Evolutionary conservation across 2,888 invertebrate species (phyloP), one percentile per base, ranked within the genome.

Genomic region (Perithous albicinctus): DNA sequence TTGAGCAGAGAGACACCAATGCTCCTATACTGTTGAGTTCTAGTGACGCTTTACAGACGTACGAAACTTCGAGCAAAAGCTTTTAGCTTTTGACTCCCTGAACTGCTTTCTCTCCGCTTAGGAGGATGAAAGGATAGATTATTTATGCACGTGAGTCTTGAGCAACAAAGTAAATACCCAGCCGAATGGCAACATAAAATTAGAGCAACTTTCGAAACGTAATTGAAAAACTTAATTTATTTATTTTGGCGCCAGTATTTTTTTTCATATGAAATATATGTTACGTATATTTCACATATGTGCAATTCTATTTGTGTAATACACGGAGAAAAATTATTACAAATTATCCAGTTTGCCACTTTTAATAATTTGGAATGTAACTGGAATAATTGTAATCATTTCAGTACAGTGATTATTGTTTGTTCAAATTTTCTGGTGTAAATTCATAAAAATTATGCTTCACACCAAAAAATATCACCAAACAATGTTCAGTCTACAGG

Each of bases 141-240:
- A 61, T 80, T 80, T 69, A 61, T 75, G 61, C 79, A 69, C 69
- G 79, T 54, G 38, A 35, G 26, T 12, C n/a, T 0, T 1, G 6
- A 26, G 29, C 56, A 29, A 29, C 29, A 26, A 26, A 29, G n/a
- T 12, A 26, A 26, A 6, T n/a, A 29, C n/a, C 15, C 5, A 26
- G 12, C 6, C 4, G 15, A 29, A 29, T 26, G 8, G 15, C 4
- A 29, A 26, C 51, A 23, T 10, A 23, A 4, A 29, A 56, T 15
- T 29, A 29, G 29, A n/a, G 23, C 54, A 26, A 26, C 5, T n/a
- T 5, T 26, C 2, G 12, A 26, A n/a, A 29, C 23, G 10, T 54
- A 48, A 48, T 48, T 48, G 15, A 48, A 18, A 3, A 18, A 41
- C 5, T n/a, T 48, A 48, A 18, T 4, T 18, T 48, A 15, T 18